A percentile compares a stretch with the other conserved stretches of the same genome.
phyloP scores from a whole-genome alignment of 2,797 vertebrate genomes.

The Manis javanica region DNA sequence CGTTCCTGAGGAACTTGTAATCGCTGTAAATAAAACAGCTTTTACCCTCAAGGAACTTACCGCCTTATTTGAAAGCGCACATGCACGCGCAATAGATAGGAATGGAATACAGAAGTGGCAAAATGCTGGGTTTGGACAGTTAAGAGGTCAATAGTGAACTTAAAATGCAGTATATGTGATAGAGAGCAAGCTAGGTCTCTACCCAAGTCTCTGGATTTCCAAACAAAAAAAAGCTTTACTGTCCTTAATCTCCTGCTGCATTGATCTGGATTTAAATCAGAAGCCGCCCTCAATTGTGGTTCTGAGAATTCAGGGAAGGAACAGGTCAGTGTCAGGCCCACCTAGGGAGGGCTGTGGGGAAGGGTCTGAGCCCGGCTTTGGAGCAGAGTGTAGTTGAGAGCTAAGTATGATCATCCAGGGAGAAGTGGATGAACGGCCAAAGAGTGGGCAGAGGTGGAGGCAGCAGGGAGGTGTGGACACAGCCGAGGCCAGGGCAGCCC shows the following conservation, averaged over 20 bases:
- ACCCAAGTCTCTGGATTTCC: background rate
- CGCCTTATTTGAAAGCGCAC: background rate
- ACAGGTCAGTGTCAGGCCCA: accelerated
- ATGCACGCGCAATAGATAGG: background rate
- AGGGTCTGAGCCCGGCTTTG: background rate
- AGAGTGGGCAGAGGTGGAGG: too few relatives aligned
- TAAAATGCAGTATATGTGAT: background rate
- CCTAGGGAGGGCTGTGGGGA: background rate
- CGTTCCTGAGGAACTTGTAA: constrained; percentile 50
- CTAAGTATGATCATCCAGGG: background rate
- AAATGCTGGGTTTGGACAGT: background rate
- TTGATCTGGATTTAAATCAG: background rate
- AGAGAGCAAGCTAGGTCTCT: background rate
- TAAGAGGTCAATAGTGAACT: background rate
- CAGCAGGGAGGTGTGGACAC: background rate
- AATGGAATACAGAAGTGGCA: background rate
- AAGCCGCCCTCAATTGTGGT: background rate
- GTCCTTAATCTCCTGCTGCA: background rate
- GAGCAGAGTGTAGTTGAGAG: background rate
- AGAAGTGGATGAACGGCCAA: accelerated
- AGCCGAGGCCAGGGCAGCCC: background rate
- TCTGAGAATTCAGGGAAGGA: background rate
- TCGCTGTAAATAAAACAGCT: background rate
- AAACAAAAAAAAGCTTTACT: background rate
- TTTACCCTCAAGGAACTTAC: background rate